Evolutionary conservation across 2,888 invertebrate genomes (phyloP).

Genomic region (Parascotia fuliginaria): DNA sequence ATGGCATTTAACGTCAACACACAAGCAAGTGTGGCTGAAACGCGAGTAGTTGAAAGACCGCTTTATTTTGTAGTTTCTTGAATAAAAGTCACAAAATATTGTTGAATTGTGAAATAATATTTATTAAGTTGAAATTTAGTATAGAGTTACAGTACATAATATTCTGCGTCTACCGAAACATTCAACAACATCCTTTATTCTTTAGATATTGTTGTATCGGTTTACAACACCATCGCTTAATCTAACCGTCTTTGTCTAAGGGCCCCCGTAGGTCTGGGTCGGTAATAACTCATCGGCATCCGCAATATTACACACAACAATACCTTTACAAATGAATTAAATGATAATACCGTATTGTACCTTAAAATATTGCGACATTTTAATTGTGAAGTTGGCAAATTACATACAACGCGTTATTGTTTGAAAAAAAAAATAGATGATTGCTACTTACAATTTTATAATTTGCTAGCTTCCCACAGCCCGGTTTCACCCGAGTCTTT

Average conservation of each 20-base stretch:
- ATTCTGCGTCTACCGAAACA: conserved; percentile 24
- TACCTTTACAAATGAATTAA: conserved; percentile 45
- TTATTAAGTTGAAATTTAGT: conserved; percentile 54
- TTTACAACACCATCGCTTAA: conserved; percentile 57
- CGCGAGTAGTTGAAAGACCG: conserved; percentile 61
- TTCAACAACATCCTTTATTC: conserved; percentile 40
- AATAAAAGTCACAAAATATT: conserved; percentile 36
- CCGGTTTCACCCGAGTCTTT: too few relatives aligned
- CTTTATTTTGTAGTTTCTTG: conserved; percentile 62
- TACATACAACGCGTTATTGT: conserved; percentile 29
- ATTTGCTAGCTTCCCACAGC: too few relatives aligned
- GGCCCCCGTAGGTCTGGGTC: conserved; percentile 49
- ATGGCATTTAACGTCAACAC: conserved; percentile 78
- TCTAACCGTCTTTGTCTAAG: conserved; percentile 59
- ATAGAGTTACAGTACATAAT: conserved; percentile 45
- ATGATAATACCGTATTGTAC: conserved; percentile 31
- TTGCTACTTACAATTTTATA: too few relatives aligned
- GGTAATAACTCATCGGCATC: conserved; percentile 59
- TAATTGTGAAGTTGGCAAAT: conserved; percentile 23
- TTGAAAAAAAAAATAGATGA: too few relatives aligned
- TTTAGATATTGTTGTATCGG: conserved; percentile 33
- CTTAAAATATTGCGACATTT: conserved; percentile 29
- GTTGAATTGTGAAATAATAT: conserved; percentile 60
- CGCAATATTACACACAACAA: conserved; percentile 56
- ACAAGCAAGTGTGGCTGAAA: conserved; percentile 63